Conservation (phyloP, 2,888 invertebrate species). For the Phrixothrix hirtus region DNA sequence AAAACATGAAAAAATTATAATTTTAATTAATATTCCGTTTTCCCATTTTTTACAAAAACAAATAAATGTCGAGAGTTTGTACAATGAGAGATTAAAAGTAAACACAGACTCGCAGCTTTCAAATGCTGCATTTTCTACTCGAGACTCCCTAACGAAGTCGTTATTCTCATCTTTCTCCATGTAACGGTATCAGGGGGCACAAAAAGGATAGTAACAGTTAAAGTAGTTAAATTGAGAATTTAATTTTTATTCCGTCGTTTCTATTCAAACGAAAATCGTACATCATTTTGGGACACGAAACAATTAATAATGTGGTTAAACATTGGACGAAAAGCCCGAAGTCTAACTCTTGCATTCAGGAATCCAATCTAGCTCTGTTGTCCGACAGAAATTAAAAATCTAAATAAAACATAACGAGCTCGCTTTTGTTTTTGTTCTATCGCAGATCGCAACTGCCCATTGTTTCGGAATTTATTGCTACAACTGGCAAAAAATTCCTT, state of each 20-base stretch:
- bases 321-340: slow-evolving; percentile 43
- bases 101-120: slow-evolving; percentile 36
- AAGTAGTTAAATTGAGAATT: slow-evolving; percentile 40
- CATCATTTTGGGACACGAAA: slow-evolving; percentile 47
- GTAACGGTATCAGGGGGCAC: slow-evolving; percentile 10
- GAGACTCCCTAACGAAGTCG: slow-evolving; percentile 26
- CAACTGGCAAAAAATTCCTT: slow-evolving; percentile 33
- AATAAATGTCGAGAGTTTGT: slow-evolving; percentile 49
- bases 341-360: slow-evolving; percentile 38
- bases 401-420: slow-evolving; percentile 53
- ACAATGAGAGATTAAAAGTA: slow-evolving; percentile 51
- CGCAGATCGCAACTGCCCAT: slow-evolving; percentile 50
- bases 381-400: slow-evolving; percentile 48
- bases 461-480: slow-evolving; percentile 52
- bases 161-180: slow-evolving; percentile 17
- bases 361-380: slow-evolving; percentile 42
- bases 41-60: slow-evolving; percentile 36
- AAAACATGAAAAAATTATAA: slow-evolving; percentile 28
- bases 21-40: slow-evolving; percentile 34
- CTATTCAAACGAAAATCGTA: slow-evolving; percentile 50
- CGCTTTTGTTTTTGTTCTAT: slow-evolving; percentile 49
- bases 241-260: slow-evolving; percentile 38
- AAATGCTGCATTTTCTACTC: slow-evolving; percentile 30
- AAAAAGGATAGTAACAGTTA: slow-evolving; percentile 34
- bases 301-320: slow-evolving; percentile 53